Percentiles rank a stretch among this genome's conserved stretches.
These are phyloP conservation scores for Dendrolimus kikuchii DNA, from an alignment of 1,140 invertebrate genomes.

Conservation along the genomic window DNA sequence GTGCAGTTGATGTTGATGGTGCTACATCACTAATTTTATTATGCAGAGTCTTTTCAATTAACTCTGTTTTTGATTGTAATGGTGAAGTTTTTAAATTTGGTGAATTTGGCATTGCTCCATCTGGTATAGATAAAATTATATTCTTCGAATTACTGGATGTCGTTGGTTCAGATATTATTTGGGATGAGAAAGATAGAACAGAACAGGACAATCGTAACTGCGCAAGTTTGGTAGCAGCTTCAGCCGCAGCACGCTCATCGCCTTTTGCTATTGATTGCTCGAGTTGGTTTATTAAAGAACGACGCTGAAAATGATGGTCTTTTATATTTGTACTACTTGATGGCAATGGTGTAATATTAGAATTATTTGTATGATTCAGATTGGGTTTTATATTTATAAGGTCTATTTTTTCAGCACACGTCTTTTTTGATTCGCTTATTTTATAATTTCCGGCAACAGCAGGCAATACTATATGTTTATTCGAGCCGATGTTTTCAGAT, in stretches of 20 bases:
- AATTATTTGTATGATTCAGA: conserved; percentile 7
- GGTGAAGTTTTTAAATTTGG: neutral
- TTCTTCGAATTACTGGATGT: conserved; percentile 10
- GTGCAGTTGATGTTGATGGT: too few species aligned
- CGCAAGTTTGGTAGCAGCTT: conserved; percentile 52
- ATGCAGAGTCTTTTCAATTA: too few species aligned
- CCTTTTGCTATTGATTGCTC: conserved; percentile 59
- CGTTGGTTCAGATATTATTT: conserved; percentile 39
- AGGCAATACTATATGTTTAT: too few species aligned
- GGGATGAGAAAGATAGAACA: conserved; percentile 58
- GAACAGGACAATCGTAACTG: conserved; percentile 57
- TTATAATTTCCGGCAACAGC: too few species aligned
- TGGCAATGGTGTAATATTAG: too few species aligned
- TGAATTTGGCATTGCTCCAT: neutral
- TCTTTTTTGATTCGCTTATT: too few species aligned
- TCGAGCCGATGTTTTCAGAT: too few species aligned
- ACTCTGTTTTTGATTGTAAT: too few species aligned
- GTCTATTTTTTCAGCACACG: too few species aligned
- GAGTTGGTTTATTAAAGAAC: conserved; percentile 54
- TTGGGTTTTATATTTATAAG: conserved; percentile 6
- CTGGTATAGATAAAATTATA: neutral
- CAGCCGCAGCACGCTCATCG: conserved; percentile 53
- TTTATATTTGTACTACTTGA: conserved; percentile 12
- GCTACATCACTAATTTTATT: too few species aligned
- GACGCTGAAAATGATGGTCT: conserved; percentile 38